A percentile compares a stretch with the other conserved stretches of the same genome.
Conservation (phyloP, 2,888 invertebrate genomes). For the Halocaridina rubra region DNA sequence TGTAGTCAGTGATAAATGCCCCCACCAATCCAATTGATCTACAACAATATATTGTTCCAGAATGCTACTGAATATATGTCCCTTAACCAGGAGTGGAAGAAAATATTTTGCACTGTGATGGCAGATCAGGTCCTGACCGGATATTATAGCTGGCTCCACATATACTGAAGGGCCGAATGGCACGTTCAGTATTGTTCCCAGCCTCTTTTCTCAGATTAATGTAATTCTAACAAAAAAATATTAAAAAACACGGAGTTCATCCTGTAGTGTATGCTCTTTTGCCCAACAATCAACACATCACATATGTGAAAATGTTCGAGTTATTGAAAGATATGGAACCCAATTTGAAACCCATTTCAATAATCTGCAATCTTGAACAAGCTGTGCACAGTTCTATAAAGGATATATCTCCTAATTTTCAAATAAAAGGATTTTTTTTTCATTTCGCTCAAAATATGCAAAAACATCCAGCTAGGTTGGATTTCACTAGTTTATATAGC, state of each 20-base stretch:
- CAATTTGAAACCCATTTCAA: neutral
- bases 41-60: neutral
- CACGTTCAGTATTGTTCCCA: neutral
- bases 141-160: no score
- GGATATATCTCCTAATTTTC: neutral
- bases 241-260: neutral
- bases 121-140: neutral
- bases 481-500: neutral
- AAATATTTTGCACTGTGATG: neutral
- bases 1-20: neutral
- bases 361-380: neutral
- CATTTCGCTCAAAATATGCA: no score
- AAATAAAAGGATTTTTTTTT: no score
- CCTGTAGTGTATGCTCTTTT: neutral
- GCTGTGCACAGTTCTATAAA: neutral
- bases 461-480: neutral
- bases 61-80: neutral
- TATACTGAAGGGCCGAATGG: neutral
- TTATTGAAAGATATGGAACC: neutral
- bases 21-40: neutral
- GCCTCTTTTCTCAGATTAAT: neutral
- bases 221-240: neutral
- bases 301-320: neutral
- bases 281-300: neutral
- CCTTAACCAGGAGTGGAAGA: neutral